These are phyloP conservation scores for Pterocles burchelli DNA, from an alignment of 2,113 vertebrate species.

Conservation along the genomic window DNA sequence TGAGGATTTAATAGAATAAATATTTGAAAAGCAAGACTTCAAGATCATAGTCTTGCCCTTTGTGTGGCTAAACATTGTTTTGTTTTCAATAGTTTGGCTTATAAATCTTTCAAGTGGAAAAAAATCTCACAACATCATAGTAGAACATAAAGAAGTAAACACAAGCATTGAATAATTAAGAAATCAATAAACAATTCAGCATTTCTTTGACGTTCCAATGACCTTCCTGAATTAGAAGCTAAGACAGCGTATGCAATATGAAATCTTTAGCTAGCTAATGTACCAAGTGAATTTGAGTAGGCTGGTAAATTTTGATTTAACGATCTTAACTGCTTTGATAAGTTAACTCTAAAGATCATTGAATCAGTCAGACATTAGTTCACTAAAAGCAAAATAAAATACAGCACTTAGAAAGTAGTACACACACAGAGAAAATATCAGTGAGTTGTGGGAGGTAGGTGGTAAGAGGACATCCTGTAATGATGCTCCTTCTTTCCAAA, in stretches of 20 bases:
- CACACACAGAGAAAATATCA: neutral
- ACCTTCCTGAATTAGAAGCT: conserved; percentile 29
- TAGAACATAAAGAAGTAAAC: neutral
- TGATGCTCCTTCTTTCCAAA: neutral
- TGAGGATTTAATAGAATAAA: neutral
- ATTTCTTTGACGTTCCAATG: conserved; percentile 38
- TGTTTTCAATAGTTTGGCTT: neutral
- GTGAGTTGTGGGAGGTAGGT: neutral
- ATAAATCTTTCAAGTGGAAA: neutral
- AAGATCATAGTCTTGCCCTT: neutral
- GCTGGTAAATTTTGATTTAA: conserved; percentile 47
- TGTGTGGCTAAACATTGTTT: neutral
- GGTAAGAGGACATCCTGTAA: neutral
- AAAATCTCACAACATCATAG: neutral
- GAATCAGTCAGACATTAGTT: neutral
- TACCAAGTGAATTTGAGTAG: conserved; percentile 44
- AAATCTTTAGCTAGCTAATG: conserved; percentile 36
- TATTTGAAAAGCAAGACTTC: neutral
- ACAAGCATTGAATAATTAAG: conserved; percentile 46
- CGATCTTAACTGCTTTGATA: conserved; percentile 7
- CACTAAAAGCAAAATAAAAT: conserved; percentile 14
- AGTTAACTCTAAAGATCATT: conserved; percentile 30
- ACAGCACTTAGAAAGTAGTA: neutral
- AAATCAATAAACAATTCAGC: conserved; percentile 60
- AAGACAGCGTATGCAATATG: neutral